phyloP scores from a whole-genome alignment of 2,888 invertebrate species.

The Anoplius nigerrimus region DNA sequence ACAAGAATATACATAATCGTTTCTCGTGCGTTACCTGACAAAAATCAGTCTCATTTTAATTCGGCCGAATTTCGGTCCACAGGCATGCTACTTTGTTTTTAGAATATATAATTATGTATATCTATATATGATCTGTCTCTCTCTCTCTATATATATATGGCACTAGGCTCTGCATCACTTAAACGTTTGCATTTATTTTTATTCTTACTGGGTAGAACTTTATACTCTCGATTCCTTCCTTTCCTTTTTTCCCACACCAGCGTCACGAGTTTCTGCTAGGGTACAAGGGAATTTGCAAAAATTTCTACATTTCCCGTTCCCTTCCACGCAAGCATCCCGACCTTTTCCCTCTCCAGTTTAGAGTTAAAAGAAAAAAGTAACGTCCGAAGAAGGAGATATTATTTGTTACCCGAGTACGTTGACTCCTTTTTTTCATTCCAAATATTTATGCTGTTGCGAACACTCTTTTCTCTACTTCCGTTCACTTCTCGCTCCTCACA shows the following conservation, averaged over 20 bases:
- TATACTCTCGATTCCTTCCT: constrained; percentile 19
- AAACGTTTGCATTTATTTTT: constrained; percentile 36
- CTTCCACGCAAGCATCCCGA: background rate
- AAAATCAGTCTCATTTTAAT: constrained; percentile 65
- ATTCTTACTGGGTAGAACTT: constrained; percentile 21
- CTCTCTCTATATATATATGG: constrained; percentile 21
- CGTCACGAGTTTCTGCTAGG: constrained; percentile 13
- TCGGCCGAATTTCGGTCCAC: constrained; percentile 47
- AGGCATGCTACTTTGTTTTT: constrained; percentile 45
- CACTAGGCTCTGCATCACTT: constrained; percentile 26
- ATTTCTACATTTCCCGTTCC: background rate
- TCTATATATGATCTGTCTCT: constrained; percentile 13
- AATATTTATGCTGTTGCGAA: background rate
- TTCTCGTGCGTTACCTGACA: constrained; percentile 53
- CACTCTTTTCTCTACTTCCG: background rate
- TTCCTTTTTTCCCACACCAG: constrained; percentile 10
- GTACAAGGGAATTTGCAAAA: background rate
- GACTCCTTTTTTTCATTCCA: background rate
- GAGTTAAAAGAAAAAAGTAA: no score
- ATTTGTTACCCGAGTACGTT: background rate
- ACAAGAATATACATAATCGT: constrained; percentile 24
- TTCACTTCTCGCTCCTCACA: background rate
- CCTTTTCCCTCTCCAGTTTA: no score
- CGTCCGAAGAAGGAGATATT: no score
- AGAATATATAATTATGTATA: constrained; percentile 2